Conservation (phyloP, 2,113 vertebrate genomes). For the sheep (Ovis aries) region ARS-UI_Ramb_v3.0 NC_056077.1:20938501-20939000, state of each 20-base stretch:
- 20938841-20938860: neutral
- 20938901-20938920: neutral
- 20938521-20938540: neutral
- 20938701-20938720: neutral
- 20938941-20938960: neutral
- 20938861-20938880: fast-evolving
- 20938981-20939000: neutral
- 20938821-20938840: neutral
- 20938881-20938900: neutral
- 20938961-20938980: neutral
- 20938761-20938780: neutral
- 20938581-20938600: neutral
- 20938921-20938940: neutral
- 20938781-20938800: neutral
- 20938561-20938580: neutral
- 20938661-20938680: fast-evolving
- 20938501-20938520: neutral
- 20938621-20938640: too few species aligned
- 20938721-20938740: neutral
- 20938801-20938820: neutral
- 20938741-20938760: neutral
- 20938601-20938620: neutral
- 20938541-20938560: neutral
- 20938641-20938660: neutral
- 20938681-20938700: too few species aligned